Evolutionary conservation across 2,113 vertebrate genomes (phyloP).

Genomic region (Daphoenositta chrysoptera): DNA sequence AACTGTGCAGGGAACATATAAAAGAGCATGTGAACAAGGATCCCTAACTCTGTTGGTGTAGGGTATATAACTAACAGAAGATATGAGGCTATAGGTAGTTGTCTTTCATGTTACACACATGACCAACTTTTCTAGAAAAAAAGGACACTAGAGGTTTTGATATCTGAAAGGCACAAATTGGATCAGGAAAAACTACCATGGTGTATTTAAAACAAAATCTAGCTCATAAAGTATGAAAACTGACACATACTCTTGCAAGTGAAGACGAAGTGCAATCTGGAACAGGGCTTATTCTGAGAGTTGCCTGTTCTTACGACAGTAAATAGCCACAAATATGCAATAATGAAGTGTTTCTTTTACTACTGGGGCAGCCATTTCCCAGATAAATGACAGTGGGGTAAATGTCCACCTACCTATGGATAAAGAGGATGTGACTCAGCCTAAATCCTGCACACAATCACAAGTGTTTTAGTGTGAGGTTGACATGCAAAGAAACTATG

Average conservation of each 20-base stretch:
- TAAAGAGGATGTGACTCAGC: background rate
- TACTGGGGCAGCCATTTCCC: background rate
- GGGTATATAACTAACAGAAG: background rate
- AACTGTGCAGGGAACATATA: background rate
- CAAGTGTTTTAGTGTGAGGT: background rate
- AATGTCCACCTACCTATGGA: background rate
- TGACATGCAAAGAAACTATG: background rate
- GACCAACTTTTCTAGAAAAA: background rate
- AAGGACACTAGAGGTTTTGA: accelerated
- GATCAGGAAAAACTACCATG: background rate
- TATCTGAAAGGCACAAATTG: background rate
- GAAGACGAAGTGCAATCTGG: background rate
- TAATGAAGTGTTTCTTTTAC: background rate
- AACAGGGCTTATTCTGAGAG: background rate
- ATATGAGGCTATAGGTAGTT: background rate
- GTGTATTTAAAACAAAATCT: background rate
- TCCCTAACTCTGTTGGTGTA: background rate
- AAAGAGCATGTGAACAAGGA: background rate
- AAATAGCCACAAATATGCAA: background rate
- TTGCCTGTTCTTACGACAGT: background rate
- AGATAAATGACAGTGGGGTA: background rate
- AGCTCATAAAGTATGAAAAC: background rate
- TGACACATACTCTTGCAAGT: background rate
- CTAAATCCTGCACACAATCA: background rate
- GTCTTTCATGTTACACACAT: background rate